These are phyloP conservation scores for Drosophila gaucha DNA, from an alignment of 2,888 invertebrate genomes.

Conservation along the genomic window DNA sequence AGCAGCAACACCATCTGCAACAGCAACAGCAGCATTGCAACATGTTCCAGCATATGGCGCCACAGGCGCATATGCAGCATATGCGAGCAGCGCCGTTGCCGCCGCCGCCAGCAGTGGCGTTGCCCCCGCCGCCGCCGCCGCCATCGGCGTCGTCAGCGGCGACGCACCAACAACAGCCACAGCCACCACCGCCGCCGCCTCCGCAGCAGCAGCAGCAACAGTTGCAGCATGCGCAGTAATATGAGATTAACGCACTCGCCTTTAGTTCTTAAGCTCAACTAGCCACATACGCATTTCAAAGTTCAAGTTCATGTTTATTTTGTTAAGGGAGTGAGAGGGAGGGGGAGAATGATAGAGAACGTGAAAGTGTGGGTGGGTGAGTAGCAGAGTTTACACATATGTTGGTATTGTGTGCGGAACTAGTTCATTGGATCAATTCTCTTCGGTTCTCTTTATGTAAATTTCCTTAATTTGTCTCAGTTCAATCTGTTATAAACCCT, in stretches of 20 bases:
- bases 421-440: conserved; percentile 25
- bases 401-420: conserved; percentile 20
- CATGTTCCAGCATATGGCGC: conserved; percentile 83
- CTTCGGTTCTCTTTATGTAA: too few relatives aligned
- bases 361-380: not conserved
- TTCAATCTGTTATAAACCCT: too few relatives aligned
- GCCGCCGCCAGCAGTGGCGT: conserved; percentile 65
- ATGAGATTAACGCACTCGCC: conserved; percentile 41
- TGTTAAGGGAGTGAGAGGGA: conserved; percentile 5
- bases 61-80: conserved; percentile 82
- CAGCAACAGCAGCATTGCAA: conserved; percentile 78
- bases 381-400: conserved; percentile 19
- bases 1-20: conserved; percentile 64
- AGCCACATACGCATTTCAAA: conserved; percentile 61
- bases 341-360: conserved; percentile 1
- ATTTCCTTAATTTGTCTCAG: too few relatives aligned
- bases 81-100: conserved; percentile 75
- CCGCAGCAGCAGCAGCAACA: conserved; percentile 61
- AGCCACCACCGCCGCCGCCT: conserved; percentile 41
- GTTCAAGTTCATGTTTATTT: conserved; percentile 40
- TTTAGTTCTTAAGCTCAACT: conserved; percentile 72
- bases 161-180: conserved; percentile 26
- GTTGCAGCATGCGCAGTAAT: conserved; percentile 43
- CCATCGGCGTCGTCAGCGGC: conserved; percentile 39
- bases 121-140: conserved; percentile 62